phyloP scores from a whole-genome alignment of 2,888 invertebrate species.

The Ennomos fuscantarius region DNA sequence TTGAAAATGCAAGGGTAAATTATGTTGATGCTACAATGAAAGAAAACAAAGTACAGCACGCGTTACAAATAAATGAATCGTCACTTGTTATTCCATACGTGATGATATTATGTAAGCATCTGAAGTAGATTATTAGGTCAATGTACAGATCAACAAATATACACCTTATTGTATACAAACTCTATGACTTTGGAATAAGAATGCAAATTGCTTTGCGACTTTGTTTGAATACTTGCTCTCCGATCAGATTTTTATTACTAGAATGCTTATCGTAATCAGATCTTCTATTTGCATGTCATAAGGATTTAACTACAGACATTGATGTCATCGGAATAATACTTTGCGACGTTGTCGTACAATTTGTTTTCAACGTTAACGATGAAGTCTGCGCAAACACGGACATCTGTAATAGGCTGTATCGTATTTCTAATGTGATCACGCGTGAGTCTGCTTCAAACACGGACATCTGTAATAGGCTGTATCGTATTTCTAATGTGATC shows the following conservation, averaged over 20 bases:
- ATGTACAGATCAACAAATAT: constrained; percentile 47
- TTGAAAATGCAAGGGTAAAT: constrained; percentile 19
- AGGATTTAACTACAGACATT: constrained; percentile 20
- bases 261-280: constrained; percentile 29
- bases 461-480: constrained; percentile 18
- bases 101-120: constrained; percentile 60
- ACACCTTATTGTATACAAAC: constrained; percentile 7
- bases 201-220: constrained; percentile 16
- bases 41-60: constrained; percentile 53
- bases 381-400: constrained; percentile 17
- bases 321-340: constrained; percentile 28
- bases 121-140: constrained; percentile 73
- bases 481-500: constrained; percentile 17
- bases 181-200: constrained; percentile 13
- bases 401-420: constrained; percentile 19
- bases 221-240: constrained; percentile 17
- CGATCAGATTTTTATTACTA: constrained; percentile 28
- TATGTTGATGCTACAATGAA: constrained; percentile 49
- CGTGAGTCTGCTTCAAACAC: constrained; percentile 3
- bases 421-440: constrained; percentile 17
- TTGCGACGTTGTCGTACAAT: constrained; percentile 25
- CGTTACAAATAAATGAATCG: constrained; percentile 58
- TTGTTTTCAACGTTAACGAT: constrained; percentile 27
- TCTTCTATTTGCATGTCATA: constrained; percentile 31
- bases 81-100: constrained; percentile 59